Evolutionary conservation across 1,140 invertebrate genomes (phyloP).

Genomic region (Drosophila kohkoa): DNA sequence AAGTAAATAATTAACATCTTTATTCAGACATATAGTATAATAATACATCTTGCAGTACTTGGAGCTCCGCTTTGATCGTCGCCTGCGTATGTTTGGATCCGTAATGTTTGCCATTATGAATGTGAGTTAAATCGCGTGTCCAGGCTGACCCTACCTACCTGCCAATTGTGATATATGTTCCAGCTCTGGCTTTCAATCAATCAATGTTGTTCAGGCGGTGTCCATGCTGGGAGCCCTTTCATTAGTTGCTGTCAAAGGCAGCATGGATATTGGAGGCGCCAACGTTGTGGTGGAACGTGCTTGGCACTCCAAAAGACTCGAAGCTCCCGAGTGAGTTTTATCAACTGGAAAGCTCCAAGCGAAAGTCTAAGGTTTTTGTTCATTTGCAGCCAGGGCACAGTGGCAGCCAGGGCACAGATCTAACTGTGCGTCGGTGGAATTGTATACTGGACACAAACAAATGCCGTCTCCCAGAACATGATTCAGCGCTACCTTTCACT

Average conservation of each 20-base stretch:
- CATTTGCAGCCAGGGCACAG: constrained; percentile 84
- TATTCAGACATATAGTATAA: not conserved
- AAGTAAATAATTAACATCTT: constrained; percentile 28
- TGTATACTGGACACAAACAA: constrained; percentile 91
- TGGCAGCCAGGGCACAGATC: constrained; percentile 84
- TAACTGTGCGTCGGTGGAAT: constrained; percentile 88
- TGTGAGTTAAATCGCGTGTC: constrained; percentile 52
- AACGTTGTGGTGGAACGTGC: constrained; percentile 86
- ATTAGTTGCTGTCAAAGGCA: constrained; percentile 89
- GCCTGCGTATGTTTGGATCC: constrained; percentile 88
- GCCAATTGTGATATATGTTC: constrained; percentile 93
- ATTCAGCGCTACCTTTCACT: constrained; percentile 89
- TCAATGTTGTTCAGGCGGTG: constrained; percentile 92
- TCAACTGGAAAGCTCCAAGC: not conserved
- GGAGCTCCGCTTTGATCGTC: constrained; percentile 88
- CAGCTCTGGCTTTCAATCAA: constrained; percentile 92
- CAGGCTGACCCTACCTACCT: constrained; percentile 80
- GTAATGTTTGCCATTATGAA: constrained; percentile 85
- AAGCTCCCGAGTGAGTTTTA: constrained; percentile 72
- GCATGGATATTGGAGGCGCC: constrained; percentile 88
- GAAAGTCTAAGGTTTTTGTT: not conserved
- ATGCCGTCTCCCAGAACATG: constrained; percentile 93
- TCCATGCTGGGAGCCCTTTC: constrained; percentile 91
- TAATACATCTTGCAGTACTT: constrained; percentile 88
- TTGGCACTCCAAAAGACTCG: constrained; percentile 74